These are phyloP conservation scores for Tapirus indicus DNA, from an alignment of 2,797 vertebrate genomes.

Conservation along the genomic window DNA sequence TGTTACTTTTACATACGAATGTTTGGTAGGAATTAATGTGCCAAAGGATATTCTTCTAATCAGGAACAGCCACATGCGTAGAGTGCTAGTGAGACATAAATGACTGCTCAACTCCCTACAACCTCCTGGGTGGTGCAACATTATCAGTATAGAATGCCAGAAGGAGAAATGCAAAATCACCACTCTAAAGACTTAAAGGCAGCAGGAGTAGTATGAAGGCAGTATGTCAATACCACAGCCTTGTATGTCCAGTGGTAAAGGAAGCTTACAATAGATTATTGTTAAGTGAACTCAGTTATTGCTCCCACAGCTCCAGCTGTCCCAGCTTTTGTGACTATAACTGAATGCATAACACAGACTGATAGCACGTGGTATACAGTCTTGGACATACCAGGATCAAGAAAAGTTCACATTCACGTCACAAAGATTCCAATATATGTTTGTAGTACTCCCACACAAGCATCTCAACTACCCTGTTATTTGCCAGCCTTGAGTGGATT, in stretches of 20 bases:
- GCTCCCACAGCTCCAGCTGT: neutral
- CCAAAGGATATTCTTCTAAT: neutral
- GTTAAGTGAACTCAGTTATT: neutral
- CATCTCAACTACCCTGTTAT: neutral
- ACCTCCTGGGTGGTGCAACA: neutral
- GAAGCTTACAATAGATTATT: neutral
- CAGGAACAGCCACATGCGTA: neutral
- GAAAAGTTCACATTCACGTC: neutral
- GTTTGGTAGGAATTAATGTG: neutral
- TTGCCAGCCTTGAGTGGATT: neutral
- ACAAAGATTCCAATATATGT: neutral
- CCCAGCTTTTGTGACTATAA: neutral
- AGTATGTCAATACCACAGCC: neutral
- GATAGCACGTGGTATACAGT: neutral
- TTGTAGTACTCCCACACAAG: neutral
- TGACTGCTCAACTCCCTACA: neutral
- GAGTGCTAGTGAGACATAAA: neutral
- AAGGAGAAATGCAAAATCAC: neutral
- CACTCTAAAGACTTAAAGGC: neutral
- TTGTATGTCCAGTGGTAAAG: neutral
- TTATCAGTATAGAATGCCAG: neutral
- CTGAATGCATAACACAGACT: neutral
- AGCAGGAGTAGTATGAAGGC: neutral
- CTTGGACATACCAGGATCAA: neutral
- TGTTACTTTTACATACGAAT: neutral